Base-by-base conservation (phyloP, 2,888 invertebrate genomes). In the Gymnosoma rotundatum region DNA sequence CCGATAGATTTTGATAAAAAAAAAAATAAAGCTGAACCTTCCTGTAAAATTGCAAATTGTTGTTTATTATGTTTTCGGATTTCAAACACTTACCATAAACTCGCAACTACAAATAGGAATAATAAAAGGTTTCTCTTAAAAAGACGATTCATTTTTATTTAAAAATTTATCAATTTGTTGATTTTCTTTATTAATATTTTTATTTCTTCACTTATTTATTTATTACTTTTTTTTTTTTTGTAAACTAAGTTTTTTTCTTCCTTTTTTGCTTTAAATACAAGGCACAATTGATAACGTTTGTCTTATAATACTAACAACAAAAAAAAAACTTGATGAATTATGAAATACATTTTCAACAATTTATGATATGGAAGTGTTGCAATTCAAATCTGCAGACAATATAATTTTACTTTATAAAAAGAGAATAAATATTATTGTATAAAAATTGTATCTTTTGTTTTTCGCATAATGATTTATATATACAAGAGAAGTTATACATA, bases 251-350 rank as follows among this genome's bases (percentile, higher is more conserved):
- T 67, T 72, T 81, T 60, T 36, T 69, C 48, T 45, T 72, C 12
- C 42, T 42, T 69, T 69, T 70, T 79, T 52, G 12, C 5, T 82
- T 84, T 66, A 64, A 84, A 81, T 78, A 81, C 84, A 84, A 84
- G 84, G 84, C 84, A 84, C 84, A 84, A 74, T 73, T 64, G 76
- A 69, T 76, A 58, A 21, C 54, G 70, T 69, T 81, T 70, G 60
- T 84, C 74, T 84, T 81, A 84, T 58, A 78, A 61, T 78, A 81
- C 78, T 81, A 84, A 70, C 78, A 84, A 84, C 84, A 81, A 81
- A 81, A 81, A 81, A 81, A 74, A 70, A 80, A 80, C 60, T 81
- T 81, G 64, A 78, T 84, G 84, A 32, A 74, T 81, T 72, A 84
- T 84, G 81, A 78, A 70, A 18, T 20, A 52, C 32, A 54, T 38